These are phyloP conservation scores for Apodemia zela DNA, from an alignment of 2,888 invertebrate genomes.

Conservation along the genomic window DNA sequence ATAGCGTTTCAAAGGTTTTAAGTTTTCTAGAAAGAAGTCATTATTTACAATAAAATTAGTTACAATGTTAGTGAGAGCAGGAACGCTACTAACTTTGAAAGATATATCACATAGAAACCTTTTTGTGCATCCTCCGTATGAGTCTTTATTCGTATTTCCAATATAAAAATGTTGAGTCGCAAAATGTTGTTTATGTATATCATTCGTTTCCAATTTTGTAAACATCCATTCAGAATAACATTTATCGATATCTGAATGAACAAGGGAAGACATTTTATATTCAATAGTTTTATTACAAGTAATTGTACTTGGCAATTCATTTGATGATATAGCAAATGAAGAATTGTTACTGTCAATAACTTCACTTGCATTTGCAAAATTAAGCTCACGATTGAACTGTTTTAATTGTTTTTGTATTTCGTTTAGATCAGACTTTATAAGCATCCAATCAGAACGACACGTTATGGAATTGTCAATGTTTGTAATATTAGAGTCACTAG, in stretches of 20 bases:
- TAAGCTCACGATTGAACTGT: neutral
- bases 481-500: neutral
- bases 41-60: slow-evolving; percentile 7
- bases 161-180: neutral
- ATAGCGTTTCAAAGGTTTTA: neutral
- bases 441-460: neutral
- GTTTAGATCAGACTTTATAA: neutral
- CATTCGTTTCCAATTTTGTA: neutral
- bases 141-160: neutral
- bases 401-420: neutral
- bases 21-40: neutral
- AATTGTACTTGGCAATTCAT: neutral
- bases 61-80: neutral
- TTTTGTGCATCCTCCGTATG: neutral
- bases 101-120: neutral
- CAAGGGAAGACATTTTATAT: neutral
- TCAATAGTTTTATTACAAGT: neutral
- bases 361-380: neutral
- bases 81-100: neutral
- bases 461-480: neutral
- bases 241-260: neutral
- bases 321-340: neutral
- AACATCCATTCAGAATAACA: slow-evolving; percentile 10
- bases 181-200: neutral
- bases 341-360: neutral